Conservation (phyloP, 2,113 vertebrate genomes). For the Mustela nigripes region DNA sequence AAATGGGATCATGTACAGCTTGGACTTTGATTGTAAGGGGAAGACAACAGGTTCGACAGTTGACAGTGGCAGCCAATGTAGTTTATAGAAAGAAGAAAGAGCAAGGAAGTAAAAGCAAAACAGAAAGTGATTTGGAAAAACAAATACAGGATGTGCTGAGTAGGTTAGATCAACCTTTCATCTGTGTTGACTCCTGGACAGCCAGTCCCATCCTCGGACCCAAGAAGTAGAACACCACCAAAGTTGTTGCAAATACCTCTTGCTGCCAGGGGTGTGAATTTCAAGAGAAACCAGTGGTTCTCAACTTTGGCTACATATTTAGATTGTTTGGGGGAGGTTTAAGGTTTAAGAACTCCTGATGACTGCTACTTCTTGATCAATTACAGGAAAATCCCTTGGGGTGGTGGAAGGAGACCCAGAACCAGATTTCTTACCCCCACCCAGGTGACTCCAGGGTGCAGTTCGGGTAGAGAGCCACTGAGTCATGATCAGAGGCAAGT, state of each 20-base stretch:
- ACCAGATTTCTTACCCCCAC: neutral
- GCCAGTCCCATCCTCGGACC: neutral
- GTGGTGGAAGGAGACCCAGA: neutral
- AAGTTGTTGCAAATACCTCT: neutral
- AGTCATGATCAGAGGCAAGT: neutral
- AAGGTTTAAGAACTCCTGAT: neutral
- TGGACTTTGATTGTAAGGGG: slow-evolving; percentile 67
- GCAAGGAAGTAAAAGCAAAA: slow-evolving; percentile 64
- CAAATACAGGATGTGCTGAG: slow-evolving; percentile 59
- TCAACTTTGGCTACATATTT: neutral
- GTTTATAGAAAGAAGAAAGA: slow-evolving; percentile 46
- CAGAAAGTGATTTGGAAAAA: slow-evolving; percentile 62
- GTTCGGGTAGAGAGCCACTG: neutral
- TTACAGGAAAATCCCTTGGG: neutral
- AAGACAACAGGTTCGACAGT: slow-evolving; percentile 34
- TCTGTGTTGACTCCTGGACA: neutral
- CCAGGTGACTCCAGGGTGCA: neutral
- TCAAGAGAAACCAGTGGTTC: neutral
- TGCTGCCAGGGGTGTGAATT: neutral
- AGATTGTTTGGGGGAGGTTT: neutral
- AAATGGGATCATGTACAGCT: slow-evolving; percentile 53
- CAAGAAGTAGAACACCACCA: neutral
- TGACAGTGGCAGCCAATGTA: neutral
- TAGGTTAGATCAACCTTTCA: neutral
- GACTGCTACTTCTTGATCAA: neutral